phyloP scores from a whole-genome alignment of 1,140 invertebrate genomes.

The Sitophilus oryzae region DNA sequence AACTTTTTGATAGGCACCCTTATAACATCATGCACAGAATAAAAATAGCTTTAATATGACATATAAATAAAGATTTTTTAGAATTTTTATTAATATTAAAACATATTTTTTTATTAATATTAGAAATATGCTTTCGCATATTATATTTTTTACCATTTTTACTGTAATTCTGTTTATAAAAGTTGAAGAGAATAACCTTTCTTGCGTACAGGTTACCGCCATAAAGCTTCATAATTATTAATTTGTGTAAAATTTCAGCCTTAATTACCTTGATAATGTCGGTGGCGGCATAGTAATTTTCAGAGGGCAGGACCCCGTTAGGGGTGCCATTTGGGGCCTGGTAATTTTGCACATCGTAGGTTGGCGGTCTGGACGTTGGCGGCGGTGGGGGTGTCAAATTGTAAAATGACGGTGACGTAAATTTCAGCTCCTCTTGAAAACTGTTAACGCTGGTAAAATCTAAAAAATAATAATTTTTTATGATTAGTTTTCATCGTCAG shows the following conservation, averaged over 20 bases:
- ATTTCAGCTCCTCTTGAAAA: constrained; percentile 49
- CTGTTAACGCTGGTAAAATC: constrained; percentile 50
- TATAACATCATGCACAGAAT: too few relatives aligned
- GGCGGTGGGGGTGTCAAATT: constrained; percentile 44
- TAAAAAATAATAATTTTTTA: constrained; percentile 34
- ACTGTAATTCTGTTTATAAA: too few relatives aligned
- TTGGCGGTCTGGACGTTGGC: constrained; percentile 42
- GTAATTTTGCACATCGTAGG: constrained; percentile 43
- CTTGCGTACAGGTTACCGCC: too few relatives aligned
- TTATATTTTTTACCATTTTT: too few relatives aligned
- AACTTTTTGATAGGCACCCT: too few relatives aligned
- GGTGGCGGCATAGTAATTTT: constrained; percentile 66
- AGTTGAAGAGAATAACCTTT: too few relatives aligned
- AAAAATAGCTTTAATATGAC: neutral
- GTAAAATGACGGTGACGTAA: constrained; percentile 47
- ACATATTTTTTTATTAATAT: neutral
- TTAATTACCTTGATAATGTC: constrained; percentile 55
- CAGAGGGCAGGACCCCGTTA: constrained; percentile 36
- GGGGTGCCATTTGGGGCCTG: constrained; percentile 36
- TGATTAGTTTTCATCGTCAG: neutral
- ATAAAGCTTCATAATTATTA: too few relatives aligned
- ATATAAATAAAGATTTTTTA: neutral
- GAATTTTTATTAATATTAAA: too few relatives aligned
- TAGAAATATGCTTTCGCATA: neutral
- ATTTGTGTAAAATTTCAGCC: too few relatives aligned